Conservation (phyloP, 2,113 vertebrate species). For the Scalopus aquaticus region DNA sequence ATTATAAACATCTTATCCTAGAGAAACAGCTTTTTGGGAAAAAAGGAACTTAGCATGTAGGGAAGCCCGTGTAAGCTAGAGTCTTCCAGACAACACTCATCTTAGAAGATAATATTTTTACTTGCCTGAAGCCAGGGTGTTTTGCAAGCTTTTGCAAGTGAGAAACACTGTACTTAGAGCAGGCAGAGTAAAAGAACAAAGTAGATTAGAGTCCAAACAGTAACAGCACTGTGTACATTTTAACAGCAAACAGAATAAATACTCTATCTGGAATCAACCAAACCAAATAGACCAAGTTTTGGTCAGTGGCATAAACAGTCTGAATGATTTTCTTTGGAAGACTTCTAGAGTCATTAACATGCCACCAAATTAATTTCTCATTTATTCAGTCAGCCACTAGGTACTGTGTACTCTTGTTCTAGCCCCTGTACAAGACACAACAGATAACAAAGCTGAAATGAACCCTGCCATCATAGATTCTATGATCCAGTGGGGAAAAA, state of each 20-base stretch:
- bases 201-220: neutral
- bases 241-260: neutral
- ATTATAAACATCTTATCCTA: neutral
- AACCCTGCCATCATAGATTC: neutral
- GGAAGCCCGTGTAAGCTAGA: neutral
- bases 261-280: neutral
- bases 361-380: neutral
- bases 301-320: slow-evolving; percentile 5
- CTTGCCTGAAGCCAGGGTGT: neutral
- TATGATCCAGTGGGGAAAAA: neutral
- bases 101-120: neutral
- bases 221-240: neutral
- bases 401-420: neutral
- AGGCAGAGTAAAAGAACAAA: neutral
- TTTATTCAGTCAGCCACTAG: neutral
- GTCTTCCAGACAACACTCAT: neutral
- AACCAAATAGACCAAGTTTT: neutral
- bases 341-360: neutral
- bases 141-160: neutral
- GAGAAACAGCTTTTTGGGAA: neutral
- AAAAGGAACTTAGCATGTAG: neutral
- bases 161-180: neutral
- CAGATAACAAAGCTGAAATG: slow-evolving; percentile 21
- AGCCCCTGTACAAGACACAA: neutral
- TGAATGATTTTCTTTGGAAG: neutral